Evolutionary conservation across 2,797 vertebrate species (phyloP), one percentile per base, ranked within the genome.

Genomic region (Gastrophryne carolinensis): DNA sequence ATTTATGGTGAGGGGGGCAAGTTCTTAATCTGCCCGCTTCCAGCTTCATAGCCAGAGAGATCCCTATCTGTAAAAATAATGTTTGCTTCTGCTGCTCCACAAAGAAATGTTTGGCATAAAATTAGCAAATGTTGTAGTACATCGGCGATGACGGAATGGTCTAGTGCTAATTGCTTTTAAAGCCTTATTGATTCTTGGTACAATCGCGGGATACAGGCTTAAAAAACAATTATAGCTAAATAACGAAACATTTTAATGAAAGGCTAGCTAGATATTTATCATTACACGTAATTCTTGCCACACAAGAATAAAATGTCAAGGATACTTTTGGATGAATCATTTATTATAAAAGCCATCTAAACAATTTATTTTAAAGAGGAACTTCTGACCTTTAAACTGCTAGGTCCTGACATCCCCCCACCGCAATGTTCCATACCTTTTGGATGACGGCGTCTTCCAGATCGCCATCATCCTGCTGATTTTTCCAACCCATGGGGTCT

Each of bases 91-190:
- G 13, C 15, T 35, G 21, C 11, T 27, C 15, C 27, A 13, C 17
- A 53, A 53, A 64, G 24, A 30, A 53, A 73, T 63, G 21, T 63
- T 54, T 53, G 34, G 34, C 41, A 49, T 70, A 29, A 70, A 58
- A 47, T 57, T 32, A 47, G 37, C 26, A 70, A 29, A 29, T 70
- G 53, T 47, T 70, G 24, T 30, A 47, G 49, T 29, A 73, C 70
- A 73, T 21, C 29, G 49, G n/a, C n/a, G 47, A 73, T 60, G 17
- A 9, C 11, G 15, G 21, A 57, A 70, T 58, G 57, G 37, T 57
- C 24, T 58, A 7, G n/a, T 17, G 30, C 56, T 63, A 63, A 73
- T 53, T 73, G 34, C n/a, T 21, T 63, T 37, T 41, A n/a, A 54
- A 64, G 47, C 12, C 23, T 41, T 53, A 73, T 41, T 54, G 70